A percentile compares a stretch with the other conserved stretches of the same genome.
These are phyloP conservation scores for Cynaeus angustus DNA, from an alignment of 2,888 invertebrate species.

Conservation along the genomic window DNA sequence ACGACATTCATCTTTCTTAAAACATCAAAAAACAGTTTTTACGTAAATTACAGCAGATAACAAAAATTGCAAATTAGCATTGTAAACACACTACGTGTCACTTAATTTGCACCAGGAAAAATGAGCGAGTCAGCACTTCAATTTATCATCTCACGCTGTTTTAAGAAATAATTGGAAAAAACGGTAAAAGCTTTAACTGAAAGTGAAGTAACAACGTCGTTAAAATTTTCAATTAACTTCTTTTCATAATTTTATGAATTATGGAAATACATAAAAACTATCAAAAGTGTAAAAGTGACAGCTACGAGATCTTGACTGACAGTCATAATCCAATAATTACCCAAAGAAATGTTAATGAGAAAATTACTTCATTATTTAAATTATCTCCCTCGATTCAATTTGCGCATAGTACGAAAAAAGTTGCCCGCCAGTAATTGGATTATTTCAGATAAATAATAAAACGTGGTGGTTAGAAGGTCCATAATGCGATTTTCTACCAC, in stretches of 20 bases:
- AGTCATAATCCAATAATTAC: neutral
- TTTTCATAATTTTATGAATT: no score
- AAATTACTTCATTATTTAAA: constrained; percentile 4
- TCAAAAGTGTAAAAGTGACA: neutral
- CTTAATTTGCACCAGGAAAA: constrained; percentile 1
- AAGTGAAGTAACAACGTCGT: no score
- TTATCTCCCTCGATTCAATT: constrained; percentile 2
- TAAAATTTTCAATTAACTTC: no score
- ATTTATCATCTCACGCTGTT: constrained; percentile 10
- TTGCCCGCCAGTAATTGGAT: neutral
- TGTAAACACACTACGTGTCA: constrained; percentile 6
- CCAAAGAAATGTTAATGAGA: neutral
- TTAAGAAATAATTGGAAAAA: neutral
- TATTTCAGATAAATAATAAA: constrained; percentile 1
- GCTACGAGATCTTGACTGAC: neutral
- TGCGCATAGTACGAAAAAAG: neutral
- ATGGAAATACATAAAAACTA: neutral
- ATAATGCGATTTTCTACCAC: neutral
- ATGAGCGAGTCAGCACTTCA: neutral
- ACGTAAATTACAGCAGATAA: constrained; percentile 18
- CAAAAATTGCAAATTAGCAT: constrained; percentile 22
- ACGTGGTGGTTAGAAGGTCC: neutral
- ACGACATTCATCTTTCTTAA: constrained; percentile 33
- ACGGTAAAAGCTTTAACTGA: no score
- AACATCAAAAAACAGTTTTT: constrained; percentile 32